Evolutionary conservation across 2,888 invertebrate genomes (phyloP).

Genomic region (Bedellia somnulentella): DNA sequence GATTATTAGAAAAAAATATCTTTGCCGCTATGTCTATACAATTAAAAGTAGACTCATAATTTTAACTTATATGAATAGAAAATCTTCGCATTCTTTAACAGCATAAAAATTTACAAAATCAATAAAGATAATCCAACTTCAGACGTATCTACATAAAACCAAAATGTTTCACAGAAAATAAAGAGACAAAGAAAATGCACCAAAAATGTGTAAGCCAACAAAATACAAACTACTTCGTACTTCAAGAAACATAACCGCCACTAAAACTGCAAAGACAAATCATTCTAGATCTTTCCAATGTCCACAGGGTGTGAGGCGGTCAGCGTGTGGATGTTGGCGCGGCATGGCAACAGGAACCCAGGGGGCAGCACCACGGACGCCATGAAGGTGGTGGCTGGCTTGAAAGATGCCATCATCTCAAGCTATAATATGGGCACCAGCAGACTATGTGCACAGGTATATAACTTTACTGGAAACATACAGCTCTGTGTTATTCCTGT

Average conservation of each 20-base stretch:
- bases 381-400: slow-evolving; percentile 52
- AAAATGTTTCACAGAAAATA: background rate
- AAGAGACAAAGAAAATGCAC: background rate
- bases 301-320: slow-evolving; percentile 69
- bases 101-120: no score
- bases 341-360: slow-evolving; percentile 73
- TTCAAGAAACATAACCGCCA: no score
- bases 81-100: no score
- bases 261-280: no score
- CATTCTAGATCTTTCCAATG: no score
- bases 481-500: background rate
- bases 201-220: no score
- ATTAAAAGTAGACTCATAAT: no score
- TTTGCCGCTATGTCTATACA: no score
- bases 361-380: slow-evolving; percentile 46
- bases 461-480: background rate
- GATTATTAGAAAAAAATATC: no score
- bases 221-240: no score
- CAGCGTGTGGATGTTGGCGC: slow-evolving; percentile 70
- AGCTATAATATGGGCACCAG: slow-evolving; percentile 58
- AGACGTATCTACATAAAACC: background rate
- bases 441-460: slow-evolving; percentile 34
- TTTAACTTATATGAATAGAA: no score
- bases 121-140: background rate
- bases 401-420: slow-evolving; percentile 63